Conservation (phyloP, 2,113 vertebrate genomes). For the Erythrocebus patas region DNA sequence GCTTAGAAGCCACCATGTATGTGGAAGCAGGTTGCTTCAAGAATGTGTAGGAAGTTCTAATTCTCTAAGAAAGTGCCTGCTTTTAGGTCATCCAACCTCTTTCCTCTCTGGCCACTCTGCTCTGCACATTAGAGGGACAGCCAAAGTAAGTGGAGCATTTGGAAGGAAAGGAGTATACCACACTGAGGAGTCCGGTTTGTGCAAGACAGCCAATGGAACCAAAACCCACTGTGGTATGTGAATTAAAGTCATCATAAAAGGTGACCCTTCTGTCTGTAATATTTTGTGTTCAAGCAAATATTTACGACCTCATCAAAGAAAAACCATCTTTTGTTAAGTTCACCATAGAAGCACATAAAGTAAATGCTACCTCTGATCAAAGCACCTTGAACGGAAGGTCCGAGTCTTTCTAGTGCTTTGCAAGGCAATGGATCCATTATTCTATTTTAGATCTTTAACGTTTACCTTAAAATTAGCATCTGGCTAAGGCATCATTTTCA, state of each 20-base stretch:
- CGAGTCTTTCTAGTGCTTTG: neutral
- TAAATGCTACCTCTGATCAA: constrained; percentile 67
- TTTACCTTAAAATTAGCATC: neutral
- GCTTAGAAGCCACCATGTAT: constrained; percentile 48
- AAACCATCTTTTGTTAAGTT: constrained; percentile 2
- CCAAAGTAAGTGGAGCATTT: constrained; percentile 18
- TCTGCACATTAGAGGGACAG: constrained; percentile 30
- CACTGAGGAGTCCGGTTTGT: neutral
- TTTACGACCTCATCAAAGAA: constrained; percentile 35
- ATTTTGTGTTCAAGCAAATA: constrained; percentile 51
- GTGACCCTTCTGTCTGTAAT: neutral
- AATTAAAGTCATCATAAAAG: neutral
- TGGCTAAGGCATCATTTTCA: neutral
- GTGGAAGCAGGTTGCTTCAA: constrained; percentile 46
- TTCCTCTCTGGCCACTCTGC: constrained; percentile 65
- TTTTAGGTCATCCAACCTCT: constrained; percentile 59
- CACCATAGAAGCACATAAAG: constrained; percentile 42
- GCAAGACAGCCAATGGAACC: neutral
- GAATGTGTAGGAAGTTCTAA: constrained; percentile 32
- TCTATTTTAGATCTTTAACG: neutral
- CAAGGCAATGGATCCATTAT: neutral
- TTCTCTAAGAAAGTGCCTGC: constrained; percentile 71
- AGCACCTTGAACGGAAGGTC: constrained; percentile 11
- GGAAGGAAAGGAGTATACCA: neutral
- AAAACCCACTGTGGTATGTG: constrained; percentile 1